phyloP scores from a whole-genome alignment of 2,113 vertebrate genomes.

The Trichechus manatus region DNA sequence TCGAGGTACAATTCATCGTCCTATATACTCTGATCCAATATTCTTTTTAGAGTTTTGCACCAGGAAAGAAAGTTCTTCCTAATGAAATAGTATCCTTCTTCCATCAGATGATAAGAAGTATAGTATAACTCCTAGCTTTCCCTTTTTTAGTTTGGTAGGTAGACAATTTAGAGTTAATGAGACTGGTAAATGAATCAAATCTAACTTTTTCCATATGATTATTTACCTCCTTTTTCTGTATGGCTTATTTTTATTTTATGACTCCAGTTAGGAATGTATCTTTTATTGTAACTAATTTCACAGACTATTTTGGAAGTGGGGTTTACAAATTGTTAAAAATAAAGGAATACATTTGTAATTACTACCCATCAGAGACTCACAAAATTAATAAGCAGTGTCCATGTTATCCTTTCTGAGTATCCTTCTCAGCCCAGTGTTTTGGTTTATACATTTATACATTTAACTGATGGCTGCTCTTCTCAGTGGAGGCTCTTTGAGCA shows the following conservation, averaged over 20 bases:
- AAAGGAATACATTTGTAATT: background rate
- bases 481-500: background rate
- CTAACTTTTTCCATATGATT: background rate
- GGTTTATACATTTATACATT: background rate
- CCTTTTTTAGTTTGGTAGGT: background rate
- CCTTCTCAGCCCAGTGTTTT: background rate
- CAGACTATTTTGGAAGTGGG: background rate
- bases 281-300: conserved; percentile 14
- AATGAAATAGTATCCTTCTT: background rate
- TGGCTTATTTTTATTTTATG: conserved; percentile 48
- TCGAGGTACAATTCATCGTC: rapidly evolving
- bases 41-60: background rate
- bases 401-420: background rate
- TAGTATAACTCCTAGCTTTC: background rate
- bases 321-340: background rate
- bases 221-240: background rate
- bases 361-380: background rate
- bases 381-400: background rate
- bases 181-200: background rate
- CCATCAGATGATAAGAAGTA: background rate
- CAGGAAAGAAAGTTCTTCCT: background rate
- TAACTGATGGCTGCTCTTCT: background rate
- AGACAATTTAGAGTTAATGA: background rate
- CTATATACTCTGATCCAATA: background rate
- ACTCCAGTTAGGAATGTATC: background rate